These are phyloP conservation scores for Fopius arisanus DNA, from an alignment of 1,140 invertebrate species.

Conservation along the genomic window DNA sequence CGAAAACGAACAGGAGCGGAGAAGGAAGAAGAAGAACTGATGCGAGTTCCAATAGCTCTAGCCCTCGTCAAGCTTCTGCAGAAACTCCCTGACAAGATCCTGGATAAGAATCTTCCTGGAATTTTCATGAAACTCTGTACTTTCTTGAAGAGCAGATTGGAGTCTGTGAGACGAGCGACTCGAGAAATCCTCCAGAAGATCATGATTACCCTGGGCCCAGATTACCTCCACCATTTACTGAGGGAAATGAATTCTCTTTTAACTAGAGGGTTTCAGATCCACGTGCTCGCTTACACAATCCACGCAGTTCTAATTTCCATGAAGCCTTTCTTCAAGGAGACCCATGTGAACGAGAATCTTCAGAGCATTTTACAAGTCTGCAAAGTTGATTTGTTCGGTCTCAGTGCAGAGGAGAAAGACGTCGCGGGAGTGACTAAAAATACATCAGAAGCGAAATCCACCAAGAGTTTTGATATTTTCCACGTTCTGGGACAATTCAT, in stretches of 20 bases:
- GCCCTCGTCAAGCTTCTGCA: constrained; percentile 93
- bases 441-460: constrained; percentile 79
- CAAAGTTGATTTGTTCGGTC: constrained; percentile 87
- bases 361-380: constrained; percentile 81
- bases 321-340: constrained; percentile 70
- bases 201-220: constrained; percentile 83
- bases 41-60: constrained; percentile 89
- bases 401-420: constrained; percentile 90
- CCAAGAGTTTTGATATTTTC: constrained; percentile 89
- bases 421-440: constrained; percentile 83
- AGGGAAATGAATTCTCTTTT: constrained; percentile 83
- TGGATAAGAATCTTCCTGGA: constrained; percentile 81
- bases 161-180: constrained; percentile 84
- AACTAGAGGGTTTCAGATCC: constrained; percentile 90
- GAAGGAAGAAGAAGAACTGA: constrained; percentile 87
- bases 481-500: constrained; percentile 83
- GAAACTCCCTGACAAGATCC: constrained; percentile 78
- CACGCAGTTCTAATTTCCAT: constrained; percentile 82
- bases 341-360: constrained; percentile 82
- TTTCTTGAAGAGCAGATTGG: constrained; percentile 88
- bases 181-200: constrained; percentile 91
- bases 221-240: constrained; percentile 81
- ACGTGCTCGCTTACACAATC: constrained; percentile 89
- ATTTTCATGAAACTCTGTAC: constrained; percentile 89
- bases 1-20: constrained; percentile 70